These are phyloP conservation scores for Hydropotes inermis DNA, from an alignment of 2,113 vertebrate genomes.

Conservation along the genomic window DNA sequence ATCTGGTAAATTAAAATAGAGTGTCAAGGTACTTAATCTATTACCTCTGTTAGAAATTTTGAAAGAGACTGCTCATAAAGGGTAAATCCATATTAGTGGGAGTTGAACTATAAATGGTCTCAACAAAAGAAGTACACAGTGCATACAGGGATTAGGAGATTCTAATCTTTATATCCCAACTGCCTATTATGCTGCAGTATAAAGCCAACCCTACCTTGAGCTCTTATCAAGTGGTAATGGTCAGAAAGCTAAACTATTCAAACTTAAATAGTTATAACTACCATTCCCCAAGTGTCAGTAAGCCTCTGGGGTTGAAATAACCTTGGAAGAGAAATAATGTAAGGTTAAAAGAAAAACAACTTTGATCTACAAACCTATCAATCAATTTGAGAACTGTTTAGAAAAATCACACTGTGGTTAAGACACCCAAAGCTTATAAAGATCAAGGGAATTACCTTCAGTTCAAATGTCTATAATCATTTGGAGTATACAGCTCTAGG, in stretches of 20 bases:
- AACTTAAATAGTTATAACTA: background rate
- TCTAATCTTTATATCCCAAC: background rate
- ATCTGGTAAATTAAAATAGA: background rate
- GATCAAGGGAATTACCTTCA: conserved; percentile 1
- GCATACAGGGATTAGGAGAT: background rate
- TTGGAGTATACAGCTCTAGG: background rate
- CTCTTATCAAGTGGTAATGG: background rate
- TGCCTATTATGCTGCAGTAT: background rate
- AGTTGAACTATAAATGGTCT: background rate
- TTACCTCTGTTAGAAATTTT: background rate
- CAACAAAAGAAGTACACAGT: background rate
- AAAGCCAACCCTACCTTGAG: background rate
- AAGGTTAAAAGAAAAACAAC: conserved; percentile 10
- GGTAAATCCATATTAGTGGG: background rate
- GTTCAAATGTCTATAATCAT: background rate
- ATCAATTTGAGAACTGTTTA: background rate
- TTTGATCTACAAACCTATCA: conserved; percentile 8
- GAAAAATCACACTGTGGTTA: background rate
- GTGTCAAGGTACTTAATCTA: background rate
- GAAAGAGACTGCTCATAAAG: background rate
- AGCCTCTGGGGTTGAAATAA: background rate
- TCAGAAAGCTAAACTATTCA: conserved; percentile 6
- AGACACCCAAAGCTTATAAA: background rate
- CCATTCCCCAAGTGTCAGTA: background rate
- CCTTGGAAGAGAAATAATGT: background rate